Conservation (phyloP, 1,140 invertebrate species). For the Euborellia annulipes region DNA sequence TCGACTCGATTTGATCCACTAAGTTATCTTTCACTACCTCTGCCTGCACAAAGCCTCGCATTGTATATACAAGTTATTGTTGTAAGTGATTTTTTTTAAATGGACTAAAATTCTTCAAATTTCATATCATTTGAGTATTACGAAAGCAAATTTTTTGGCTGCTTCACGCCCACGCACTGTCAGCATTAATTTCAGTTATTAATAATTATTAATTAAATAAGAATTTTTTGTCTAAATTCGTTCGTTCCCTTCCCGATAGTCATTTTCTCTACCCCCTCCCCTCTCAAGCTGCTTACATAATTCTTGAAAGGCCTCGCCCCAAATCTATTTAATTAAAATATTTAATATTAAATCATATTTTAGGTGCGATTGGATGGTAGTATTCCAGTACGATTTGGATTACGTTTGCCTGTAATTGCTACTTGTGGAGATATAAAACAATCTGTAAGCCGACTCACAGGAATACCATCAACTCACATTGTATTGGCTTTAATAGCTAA, state of each 20-base stretch:
- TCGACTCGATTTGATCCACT: conserved; percentile 81
- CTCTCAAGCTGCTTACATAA: too few species aligned
- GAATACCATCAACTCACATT: conserved; percentile 40
- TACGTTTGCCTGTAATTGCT: conserved; percentile 33
- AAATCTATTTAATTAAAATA: too few species aligned
- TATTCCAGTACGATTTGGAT: conserved; percentile 63
- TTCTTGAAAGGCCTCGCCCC: too few species aligned
- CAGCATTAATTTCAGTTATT: too few species aligned
- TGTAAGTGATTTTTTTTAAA: background rate
- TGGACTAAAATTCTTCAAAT: conserved; percentile 2
- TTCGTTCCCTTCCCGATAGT: too few species aligned
- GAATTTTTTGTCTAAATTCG: too few species aligned
- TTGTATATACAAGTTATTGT: too few species aligned
- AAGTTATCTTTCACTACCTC: conserved; percentile 68
- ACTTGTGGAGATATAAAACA: conserved; percentile 31
- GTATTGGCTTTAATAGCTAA: conserved; percentile 51
- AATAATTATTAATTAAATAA: too few species aligned
- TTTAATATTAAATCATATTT: too few species aligned
- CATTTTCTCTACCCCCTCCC: too few species aligned
- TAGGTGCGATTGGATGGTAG: conserved; percentile 63
- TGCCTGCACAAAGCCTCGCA: conserved; percentile 32
- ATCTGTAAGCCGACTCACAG: conserved; percentile 45
- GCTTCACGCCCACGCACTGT: too few species aligned
- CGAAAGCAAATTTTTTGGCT: too few species aligned
- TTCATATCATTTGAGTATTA: conserved; percentile 18